A percentile compares a stretch with the other conserved stretches of the same genome.
These are phyloP conservation scores for Luperina nickerlii DNA, from an alignment of 2,888 invertebrate genomes.

Conservation along the genomic window DNA sequence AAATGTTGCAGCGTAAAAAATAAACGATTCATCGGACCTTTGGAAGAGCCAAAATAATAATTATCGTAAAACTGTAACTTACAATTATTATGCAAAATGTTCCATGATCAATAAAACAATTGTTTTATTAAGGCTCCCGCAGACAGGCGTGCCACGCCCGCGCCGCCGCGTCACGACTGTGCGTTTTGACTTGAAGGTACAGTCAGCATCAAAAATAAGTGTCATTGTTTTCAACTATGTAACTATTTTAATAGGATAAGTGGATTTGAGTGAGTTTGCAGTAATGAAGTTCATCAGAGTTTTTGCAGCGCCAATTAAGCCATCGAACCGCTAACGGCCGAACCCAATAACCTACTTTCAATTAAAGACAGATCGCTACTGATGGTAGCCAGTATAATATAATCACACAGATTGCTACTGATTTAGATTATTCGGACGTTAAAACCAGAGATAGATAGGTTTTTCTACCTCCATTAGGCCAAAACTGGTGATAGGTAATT, in stretches of 20 bases:
- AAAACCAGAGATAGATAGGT: too few relatives aligned
- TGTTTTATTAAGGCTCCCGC: neutral
- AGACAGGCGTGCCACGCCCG: neutral
- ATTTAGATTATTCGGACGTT: too few relatives aligned
- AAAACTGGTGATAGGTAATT: too few relatives aligned
- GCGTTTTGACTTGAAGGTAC: neutral
- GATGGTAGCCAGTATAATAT: too few relatives aligned
- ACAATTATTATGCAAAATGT: neutral
- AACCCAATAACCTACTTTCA: too few relatives aligned
- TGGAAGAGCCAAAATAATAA: neutral
- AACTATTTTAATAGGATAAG: neutral
- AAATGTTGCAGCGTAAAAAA: neutral
- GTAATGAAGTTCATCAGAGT: slow-evolving; percentile 1
- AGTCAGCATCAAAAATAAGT: slow-evolving; percentile 1
- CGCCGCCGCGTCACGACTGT: neutral
- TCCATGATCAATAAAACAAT: neutral
- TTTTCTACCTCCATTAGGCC: too few relatives aligned
- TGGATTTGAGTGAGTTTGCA: neutral
- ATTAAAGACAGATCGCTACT: too few relatives aligned
- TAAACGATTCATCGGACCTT: neutral
- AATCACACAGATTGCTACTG: too few relatives aligned
- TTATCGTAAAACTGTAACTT: neutral
- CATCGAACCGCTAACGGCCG: neutral
- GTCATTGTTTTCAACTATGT: neutral
- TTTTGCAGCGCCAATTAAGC: neutral